Percentiles rank a stretch among this genome's conserved stretches.
phyloP scores from a whole-genome alignment of 1,140 invertebrate species.

The Lithobius niger region DNA sequence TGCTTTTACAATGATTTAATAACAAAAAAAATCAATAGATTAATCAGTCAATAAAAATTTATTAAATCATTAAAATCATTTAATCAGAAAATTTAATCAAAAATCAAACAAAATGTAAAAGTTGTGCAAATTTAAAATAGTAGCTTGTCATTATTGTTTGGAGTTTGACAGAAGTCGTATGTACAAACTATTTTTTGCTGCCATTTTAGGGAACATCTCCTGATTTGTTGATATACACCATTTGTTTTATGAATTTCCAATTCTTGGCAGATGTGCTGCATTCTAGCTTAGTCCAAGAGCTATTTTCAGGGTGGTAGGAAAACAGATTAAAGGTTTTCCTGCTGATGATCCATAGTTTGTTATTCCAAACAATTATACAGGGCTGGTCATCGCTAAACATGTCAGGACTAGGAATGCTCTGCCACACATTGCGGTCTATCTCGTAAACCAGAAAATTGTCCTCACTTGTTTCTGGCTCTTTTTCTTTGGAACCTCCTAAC shows the following conservation, averaged over 20 bases:
- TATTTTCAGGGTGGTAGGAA: not conserved
- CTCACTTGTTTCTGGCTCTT: not conserved
- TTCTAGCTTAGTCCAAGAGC: not conserved
- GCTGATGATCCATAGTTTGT: not conserved
- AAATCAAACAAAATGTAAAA: too few relatives aligned
- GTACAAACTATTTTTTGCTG: too few relatives aligned
- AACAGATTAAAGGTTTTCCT: not conserved
- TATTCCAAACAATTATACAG: not conserved
- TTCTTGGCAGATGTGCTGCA: not conserved
- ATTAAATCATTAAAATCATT: too few relatives aligned
- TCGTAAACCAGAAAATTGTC: not conserved
- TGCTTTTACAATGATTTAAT: too few relatives aligned
- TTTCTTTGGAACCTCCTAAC: not conserved
- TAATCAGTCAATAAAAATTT: too few relatives aligned
- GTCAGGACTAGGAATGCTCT: not conserved
- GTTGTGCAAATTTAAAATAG: too few relatives aligned
- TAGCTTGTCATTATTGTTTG: too few relatives aligned
- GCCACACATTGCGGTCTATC: not conserved
- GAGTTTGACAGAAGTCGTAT: too few relatives aligned
- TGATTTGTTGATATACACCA: too few relatives aligned
- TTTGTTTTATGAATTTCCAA: not conserved
- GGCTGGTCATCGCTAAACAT: constrained; percentile 3
- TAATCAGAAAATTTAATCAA: too few relatives aligned
- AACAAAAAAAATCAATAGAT: too few relatives aligned
- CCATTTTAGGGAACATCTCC: too few relatives aligned